Percentiles rank a stretch among this genome's conserved stretches.
Evolutionary conservation across 35 echinoderm and acorn worm species (phyloP).

Genomic region (Eucidaris tribuloides): DNA sequence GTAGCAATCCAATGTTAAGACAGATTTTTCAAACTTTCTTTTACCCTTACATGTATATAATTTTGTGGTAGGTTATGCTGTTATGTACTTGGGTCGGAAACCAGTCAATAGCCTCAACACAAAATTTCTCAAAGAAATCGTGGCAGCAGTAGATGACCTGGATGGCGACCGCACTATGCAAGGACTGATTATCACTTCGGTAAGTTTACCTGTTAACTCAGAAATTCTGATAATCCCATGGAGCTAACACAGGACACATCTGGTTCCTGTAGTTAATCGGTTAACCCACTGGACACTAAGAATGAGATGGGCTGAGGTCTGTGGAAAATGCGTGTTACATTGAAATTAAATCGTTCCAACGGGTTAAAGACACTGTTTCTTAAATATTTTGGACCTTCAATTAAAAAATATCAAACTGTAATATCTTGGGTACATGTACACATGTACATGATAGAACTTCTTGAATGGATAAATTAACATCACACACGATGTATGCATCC

Average conservation of each 20-base stretch:
- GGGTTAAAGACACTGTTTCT: too few relatives aligned
- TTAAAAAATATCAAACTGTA: not conserved
- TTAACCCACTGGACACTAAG: too few relatives aligned
- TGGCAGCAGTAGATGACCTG: constrained; percentile 42
- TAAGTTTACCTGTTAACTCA: not conserved
- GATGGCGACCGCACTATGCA: constrained; percentile 36
- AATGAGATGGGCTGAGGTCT: not conserved
- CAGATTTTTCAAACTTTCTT: too few relatives aligned
- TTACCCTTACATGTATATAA: too few relatives aligned
- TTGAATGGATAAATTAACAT: too few relatives aligned
- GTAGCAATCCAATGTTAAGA: too few relatives aligned
- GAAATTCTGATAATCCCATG: not conserved
- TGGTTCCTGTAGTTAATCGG: not conserved
- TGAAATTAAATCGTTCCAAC: not conserved
- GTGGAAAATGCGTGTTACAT: too few relatives aligned
- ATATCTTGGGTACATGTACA: not conserved
- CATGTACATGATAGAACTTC: not conserved
- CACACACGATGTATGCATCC: too few relatives aligned
- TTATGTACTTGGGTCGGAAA: constrained; percentile 37
- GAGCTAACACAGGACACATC: too few relatives aligned
- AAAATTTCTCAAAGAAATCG: constrained; percentile 51
- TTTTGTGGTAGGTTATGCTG: constrained; percentile 45
- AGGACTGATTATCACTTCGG: constrained; percentile 71
- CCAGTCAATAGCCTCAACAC: constrained; percentile 69
- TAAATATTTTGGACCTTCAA: not conserved